Evolutionary conservation across 2,797 vertebrate species (phyloP).

Genomic region (Sebastes minor): DNA sequence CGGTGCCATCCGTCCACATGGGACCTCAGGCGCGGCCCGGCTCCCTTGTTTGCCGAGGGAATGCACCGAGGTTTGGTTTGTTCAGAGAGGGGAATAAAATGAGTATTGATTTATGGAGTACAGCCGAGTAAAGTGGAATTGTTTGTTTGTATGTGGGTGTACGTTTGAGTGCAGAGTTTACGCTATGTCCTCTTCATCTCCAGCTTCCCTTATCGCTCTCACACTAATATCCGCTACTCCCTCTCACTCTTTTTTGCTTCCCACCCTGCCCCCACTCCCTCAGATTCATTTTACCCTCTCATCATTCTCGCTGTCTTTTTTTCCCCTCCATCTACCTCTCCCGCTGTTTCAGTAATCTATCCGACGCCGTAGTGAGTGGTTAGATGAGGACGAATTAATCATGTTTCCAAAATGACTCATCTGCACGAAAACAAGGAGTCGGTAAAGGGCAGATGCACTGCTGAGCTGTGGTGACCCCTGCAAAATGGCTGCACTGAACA

Average conservation of each 20-base stretch:
- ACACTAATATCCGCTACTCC: constrained; percentile 43
- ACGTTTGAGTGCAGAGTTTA: constrained; percentile 25
- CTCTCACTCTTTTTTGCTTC: background rate
- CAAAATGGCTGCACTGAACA: constrained; percentile 32
- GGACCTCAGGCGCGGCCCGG: background rate
- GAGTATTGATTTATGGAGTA: constrained; percentile 61
- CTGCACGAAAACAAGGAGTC: constrained; percentile 41
- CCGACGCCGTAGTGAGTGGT: constrained; percentile 24
- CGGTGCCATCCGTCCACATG: constrained; percentile 17
- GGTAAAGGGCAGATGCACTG: constrained; percentile 42
- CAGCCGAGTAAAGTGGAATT: constrained; percentile 32
- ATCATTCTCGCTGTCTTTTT: constrained; percentile 30
- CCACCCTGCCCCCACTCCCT: background rate
- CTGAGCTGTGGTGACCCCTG: constrained; percentile 38
- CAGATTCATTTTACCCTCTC: constrained; percentile 27
- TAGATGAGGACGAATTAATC: constrained; percentile 62
- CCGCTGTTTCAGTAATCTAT: constrained; percentile 61
- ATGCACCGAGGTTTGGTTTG: constrained; percentile 20
- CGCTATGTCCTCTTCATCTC: constrained; percentile 35
- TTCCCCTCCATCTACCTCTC: constrained; percentile 38
- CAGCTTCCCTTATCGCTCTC: constrained; percentile 28
- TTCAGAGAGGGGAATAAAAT: constrained; percentile 18
- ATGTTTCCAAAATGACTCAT: constrained; percentile 54
- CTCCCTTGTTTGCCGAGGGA: constrained; percentile 40
- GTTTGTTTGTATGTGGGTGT: constrained; percentile 50